phyloP scores from a whole-genome alignment of 2,113 vertebrate species.

The Ptilonorhynchus violaceus region DNA sequence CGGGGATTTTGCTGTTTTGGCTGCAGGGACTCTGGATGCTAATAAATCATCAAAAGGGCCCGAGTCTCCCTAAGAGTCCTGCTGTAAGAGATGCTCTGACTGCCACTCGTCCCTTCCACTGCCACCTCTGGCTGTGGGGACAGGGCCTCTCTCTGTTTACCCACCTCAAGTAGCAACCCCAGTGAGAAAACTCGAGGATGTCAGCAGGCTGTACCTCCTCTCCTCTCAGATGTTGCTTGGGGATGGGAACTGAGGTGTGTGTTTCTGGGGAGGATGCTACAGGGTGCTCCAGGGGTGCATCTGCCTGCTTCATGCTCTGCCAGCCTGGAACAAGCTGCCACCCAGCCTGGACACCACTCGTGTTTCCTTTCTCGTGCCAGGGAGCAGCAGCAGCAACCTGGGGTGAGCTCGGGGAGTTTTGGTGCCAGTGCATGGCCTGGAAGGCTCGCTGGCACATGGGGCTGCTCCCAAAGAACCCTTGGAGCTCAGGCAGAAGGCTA shows the following conservation, averaged over 20 bases:
- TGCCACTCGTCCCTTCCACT: background rate
- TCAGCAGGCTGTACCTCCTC: background rate
- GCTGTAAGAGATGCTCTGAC: background rate
- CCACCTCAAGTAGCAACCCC: background rate
- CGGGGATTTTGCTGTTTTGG: background rate
- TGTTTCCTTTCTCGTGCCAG: background rate
- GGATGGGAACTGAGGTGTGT: fast-evolving
- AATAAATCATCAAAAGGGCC: background rate
- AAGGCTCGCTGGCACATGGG: background rate
- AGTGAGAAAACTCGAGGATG: fast-evolving
- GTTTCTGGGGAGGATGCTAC: background rate
- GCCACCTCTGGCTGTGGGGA: background rate
- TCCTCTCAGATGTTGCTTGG: fast-evolving
- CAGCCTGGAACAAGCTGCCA: background rate
- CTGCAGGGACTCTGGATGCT: background rate
- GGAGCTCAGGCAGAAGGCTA: background rate
- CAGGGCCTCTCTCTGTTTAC: fast-evolving
- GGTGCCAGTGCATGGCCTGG: background rate
- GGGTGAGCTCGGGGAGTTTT: background rate
- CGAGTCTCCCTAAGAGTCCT: fast-evolving
- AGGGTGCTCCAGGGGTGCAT: background rate
- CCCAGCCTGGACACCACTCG: fast-evolving
- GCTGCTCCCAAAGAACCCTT: background rate
- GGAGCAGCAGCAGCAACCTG: background rate
- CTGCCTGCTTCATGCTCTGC: fast-evolving